Evolutionary conservation across 64 coral and sea anemone genomes (phyloP).

Genomic region (Anthopleura sola): DNA sequence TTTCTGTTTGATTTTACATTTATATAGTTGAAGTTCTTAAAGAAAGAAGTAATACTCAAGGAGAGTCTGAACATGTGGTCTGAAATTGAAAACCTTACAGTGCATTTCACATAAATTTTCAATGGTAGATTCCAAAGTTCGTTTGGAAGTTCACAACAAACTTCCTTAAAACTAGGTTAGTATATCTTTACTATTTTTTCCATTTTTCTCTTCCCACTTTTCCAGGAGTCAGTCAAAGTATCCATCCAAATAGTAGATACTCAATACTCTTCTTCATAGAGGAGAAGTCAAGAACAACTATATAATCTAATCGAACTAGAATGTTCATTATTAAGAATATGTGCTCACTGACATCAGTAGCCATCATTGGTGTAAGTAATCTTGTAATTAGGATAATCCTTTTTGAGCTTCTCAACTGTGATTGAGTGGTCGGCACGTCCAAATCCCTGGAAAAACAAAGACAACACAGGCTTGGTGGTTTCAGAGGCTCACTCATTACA

Average conservation of each 20-base stretch:
- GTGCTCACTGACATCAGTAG: constrained; percentile 45
- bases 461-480: no score
- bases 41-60: neutral
- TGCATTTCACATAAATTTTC: no score
- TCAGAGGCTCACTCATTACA: no score
- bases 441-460: constrained; percentile 62
- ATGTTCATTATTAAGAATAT: neutral
- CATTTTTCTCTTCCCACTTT: neutral
- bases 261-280: no score
- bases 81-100: neutral
- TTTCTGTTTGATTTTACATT: no score
- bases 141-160: no score
- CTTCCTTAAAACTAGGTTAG: neutral
- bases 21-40: no score
- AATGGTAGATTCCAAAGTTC: no score
- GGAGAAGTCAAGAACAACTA: neutral
- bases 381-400: constrained; percentile 65
- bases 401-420: constrained; percentile 63
- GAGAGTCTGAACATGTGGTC: neutral
- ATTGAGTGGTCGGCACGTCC: constrained; percentile 78
- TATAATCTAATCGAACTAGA: no score
- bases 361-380: constrained; percentile 89
- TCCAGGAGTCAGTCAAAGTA: neutral
- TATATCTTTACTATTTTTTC: neutral
- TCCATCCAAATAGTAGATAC: no score